Percentiles rank a stretch among this genome's conserved stretches.
Conservation (phyloP, 2,888 invertebrate species). For the Oligia latruncula region DNA sequence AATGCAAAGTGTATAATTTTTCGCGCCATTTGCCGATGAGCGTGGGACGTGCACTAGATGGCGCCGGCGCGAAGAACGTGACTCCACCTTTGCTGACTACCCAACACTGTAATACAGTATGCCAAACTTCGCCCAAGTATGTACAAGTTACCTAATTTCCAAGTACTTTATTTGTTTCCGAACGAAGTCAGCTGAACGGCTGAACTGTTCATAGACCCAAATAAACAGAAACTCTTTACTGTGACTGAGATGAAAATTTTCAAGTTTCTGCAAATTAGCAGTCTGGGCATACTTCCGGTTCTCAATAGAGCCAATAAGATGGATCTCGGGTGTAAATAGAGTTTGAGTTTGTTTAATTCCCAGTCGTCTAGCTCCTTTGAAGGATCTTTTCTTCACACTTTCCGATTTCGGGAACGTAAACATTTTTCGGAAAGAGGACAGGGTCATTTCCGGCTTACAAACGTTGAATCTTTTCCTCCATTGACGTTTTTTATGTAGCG, state of each 20-base stretch:
- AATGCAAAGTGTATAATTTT: constrained; percentile 82
- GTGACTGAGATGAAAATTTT: constrained; percentile 25
- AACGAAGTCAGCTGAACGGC: constrained; percentile 38
- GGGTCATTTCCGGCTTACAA: constrained; percentile 48
- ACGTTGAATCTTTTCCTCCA: constrained; percentile 31
- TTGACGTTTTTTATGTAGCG: constrained; percentile 24
- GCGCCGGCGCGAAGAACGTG: constrained; percentile 78
- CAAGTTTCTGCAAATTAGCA: constrained; percentile 50
- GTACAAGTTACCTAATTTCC: constrained; percentile 53
- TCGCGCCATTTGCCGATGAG: constrained; percentile 82
- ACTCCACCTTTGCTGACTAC: constrained; percentile 56
- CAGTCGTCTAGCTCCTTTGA: constrained; percentile 39
- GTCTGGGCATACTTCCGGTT: constrained; percentile 29
- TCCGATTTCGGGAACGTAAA: constrained; percentile 53
- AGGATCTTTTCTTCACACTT: constrained; percentile 55
- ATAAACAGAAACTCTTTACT: constrained; percentile 34
- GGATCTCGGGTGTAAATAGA: constrained; percentile 50
- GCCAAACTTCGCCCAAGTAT: constrained; percentile 47
- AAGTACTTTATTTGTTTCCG: constrained; percentile 56
- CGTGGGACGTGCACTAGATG: constrained; percentile 69
- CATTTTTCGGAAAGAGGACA: constrained; percentile 36
- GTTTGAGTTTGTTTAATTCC: constrained; percentile 52
- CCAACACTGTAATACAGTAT: constrained; percentile 41
- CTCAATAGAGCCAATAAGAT: constrained; percentile 53
- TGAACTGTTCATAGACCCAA: constrained; percentile 19